Base-by-base conservation (phyloP, 2,113 vertebrate species). In the Bambusicola thoracicus region DNA sequence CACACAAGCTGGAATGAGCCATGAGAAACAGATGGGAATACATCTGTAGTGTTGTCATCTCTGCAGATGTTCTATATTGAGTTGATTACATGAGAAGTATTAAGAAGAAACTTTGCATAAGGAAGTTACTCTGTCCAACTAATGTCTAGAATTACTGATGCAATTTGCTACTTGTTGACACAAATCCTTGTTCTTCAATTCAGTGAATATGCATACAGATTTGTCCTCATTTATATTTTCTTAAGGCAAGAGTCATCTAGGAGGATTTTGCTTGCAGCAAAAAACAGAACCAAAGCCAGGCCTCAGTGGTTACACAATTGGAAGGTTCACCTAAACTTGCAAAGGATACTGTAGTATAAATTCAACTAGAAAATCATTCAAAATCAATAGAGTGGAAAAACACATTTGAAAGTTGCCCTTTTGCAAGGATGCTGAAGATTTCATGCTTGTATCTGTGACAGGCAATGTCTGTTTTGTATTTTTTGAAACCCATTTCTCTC, bases 91-190 rank as follows among this genome's bases (percentile, higher is more conserved):
- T 25, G 77, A 87, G 63, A 92, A 72, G 63, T 94, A 81, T 81
- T 68, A 93, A 91, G 85, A 96, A 93, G 63, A 68, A 72, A 72
- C 41, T 75, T 40, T 81, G 15, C 38, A 90, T 92, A 76, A 87
- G 84, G 34, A 81, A 70, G n/a, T 55, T 88, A 70, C 68, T 84
- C 51, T 80, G 48, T 70, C 25, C 38, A 79, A 84, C 73, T 76
- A 76, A 77, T 36, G 11, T 4, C 24, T 63, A 41, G 10, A 79
- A 84, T 38, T 63, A 61, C 46, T 44, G 38, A 68, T 41, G 8
- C 1, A 2, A 51, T 38, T 67, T 63, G 16, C 72, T 19, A 10
- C 2, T 53, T 77, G 8, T 83, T 77, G 49, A 44, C 46, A 53
- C 4, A 44, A 65, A 15, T 74, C 5, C 29, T 90, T 81, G 13